Conservation (phyloP, 2,113 vertebrate species). For the Arenaria interpres region DNA sequence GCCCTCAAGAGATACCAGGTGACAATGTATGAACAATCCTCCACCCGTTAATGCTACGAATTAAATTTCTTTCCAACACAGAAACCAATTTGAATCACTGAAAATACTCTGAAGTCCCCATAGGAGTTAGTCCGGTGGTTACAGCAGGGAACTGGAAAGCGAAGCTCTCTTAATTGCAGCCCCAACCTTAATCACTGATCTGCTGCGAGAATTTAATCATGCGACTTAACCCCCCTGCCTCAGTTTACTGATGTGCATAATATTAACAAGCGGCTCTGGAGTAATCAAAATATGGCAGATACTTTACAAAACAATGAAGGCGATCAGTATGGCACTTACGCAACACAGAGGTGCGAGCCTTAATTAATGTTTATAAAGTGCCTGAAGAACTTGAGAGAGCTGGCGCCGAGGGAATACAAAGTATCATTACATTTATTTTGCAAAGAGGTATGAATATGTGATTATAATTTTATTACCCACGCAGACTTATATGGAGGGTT, state of each 20-base stretch:
- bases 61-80: not conserved
- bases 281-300: not conserved
- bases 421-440: slow-evolving; percentile 43
- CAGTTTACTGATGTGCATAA: not conserved
- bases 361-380: slow-evolving; percentile 45
- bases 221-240: not conserved
- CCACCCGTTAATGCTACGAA: not conserved
- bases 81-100: not conserved
- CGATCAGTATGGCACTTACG: fast-evolving
- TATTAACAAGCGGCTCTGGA: not conserved
- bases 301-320: not conserved
- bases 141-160: not conserved
- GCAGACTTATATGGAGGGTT: not conserved
- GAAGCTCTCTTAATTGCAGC: not conserved
- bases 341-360: not conserved
- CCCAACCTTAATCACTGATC: not conserved
- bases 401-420: not conserved
- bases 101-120: not conserved
- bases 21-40: not conserved
- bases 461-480: slow-evolving; percentile 32
- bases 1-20: not conserved
- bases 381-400: not conserved
- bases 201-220: not conserved
- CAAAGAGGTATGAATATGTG: slow-evolving; percentile 33
- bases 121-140: not conserved